Evolutionary conservation across 2,113 vertebrate species (phyloP).

Genomic region (Paradoxurus hermaphroditus): DNA sequence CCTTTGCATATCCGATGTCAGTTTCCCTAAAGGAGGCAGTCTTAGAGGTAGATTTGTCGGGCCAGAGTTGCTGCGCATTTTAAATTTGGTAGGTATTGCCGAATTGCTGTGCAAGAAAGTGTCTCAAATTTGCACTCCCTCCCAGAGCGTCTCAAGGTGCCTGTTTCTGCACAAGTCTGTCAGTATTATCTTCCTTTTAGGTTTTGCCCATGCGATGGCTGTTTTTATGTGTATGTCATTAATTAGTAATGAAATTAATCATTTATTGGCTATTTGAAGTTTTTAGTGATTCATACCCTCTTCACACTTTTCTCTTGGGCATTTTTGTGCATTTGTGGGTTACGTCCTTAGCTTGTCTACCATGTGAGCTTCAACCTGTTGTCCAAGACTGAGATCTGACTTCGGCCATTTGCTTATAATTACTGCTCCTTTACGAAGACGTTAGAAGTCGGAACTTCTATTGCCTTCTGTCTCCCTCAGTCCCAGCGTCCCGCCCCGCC

Average conservation of each 20-base stretch:
- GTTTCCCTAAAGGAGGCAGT: background rate
- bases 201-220: background rate
- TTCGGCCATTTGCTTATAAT: background rate
- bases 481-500: slow-evolving; percentile 46
- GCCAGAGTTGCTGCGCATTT: background rate
- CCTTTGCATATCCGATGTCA: background rate
- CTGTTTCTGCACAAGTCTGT: background rate
- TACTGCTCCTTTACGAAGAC: background rate
- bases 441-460: background rate
- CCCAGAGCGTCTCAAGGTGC: accelerated
- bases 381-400: background rate
- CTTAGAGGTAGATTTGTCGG: background rate
- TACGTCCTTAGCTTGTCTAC: background rate
- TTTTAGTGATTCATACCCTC: background rate
- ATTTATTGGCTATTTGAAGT: background rate
- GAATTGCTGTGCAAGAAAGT: background rate
- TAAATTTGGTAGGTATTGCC: background rate
- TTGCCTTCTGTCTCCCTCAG: background rate
- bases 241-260: background rate
- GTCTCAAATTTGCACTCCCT: background rate
- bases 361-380: background rate
- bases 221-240: background rate
- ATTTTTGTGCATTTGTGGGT: background rate
- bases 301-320: background rate
- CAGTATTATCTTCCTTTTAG: background rate